phyloP scores from a whole-genome alignment of 2,888 invertebrate species.

The Phengaris alcon region DNA sequence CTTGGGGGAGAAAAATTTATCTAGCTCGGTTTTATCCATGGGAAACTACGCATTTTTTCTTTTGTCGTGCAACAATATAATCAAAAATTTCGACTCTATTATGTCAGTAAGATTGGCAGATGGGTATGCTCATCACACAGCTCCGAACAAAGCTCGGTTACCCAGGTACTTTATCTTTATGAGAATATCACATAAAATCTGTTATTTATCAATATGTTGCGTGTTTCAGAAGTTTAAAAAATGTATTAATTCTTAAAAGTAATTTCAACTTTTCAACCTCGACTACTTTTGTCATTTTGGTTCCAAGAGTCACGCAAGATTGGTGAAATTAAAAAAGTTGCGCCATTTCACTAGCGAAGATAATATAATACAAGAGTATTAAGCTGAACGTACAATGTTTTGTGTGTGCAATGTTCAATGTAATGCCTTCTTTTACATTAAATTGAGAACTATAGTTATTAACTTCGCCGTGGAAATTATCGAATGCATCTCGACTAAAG shows the following conservation, averaged over 20 bases:
- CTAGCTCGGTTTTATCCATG: no score
- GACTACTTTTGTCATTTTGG: background rate
- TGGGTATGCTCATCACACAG: no score
- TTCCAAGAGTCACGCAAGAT: background rate
- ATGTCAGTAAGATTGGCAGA: no score
- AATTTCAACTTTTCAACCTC: constrained; percentile 2
- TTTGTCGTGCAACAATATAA: no score
- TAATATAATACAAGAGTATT: background rate
- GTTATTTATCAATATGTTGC: background rate
- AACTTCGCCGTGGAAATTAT: no score
- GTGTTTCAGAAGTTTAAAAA: background rate
- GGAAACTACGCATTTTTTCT: no score
- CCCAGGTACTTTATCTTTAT: background rate
- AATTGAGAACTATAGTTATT: background rate
- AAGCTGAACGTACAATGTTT: background rate
- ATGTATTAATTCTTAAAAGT: constrained; percentile 1
- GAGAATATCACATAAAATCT: background rate
- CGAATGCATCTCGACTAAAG: no score
- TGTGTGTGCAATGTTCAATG: no score
- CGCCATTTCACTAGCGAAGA: constrained; percentile 4
- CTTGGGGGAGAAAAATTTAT: no score
- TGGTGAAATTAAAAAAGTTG: background rate
- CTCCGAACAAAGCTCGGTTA: background rate
- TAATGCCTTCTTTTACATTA: background rate
- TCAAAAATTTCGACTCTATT: no score